A percentile compares a stretch with the other conserved stretches of the same genome.
Evolutionary conservation across 1,140 invertebrate species (phyloP).

Genomic region (Chlorops oryzae): DNA sequence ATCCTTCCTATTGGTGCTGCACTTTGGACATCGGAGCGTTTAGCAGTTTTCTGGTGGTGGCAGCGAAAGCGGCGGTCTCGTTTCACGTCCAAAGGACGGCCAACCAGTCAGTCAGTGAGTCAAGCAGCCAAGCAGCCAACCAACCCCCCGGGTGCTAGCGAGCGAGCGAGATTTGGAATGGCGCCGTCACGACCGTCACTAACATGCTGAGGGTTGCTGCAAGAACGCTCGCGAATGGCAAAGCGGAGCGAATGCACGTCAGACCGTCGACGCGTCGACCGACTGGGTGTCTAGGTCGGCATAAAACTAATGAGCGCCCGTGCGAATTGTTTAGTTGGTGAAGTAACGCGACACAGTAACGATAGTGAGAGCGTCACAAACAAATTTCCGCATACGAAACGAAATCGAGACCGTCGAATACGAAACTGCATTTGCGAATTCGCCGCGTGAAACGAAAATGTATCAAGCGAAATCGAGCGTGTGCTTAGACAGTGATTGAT

Average conservation of each 20-base stretch:
- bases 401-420: neutral
- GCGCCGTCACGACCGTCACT: conserved; percentile 45
- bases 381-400: neutral
- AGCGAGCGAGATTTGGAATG: conserved; percentile 38
- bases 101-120: too few relatives aligned
- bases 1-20: conserved; percentile 14
- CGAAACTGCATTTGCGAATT: too few relatives aligned
- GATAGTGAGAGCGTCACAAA: neutral
- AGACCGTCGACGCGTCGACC: neutral
- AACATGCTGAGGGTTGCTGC: conserved; percentile 45
- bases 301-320: conserved; percentile 42
- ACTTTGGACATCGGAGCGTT: neutral
- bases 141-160: conserved; percentile 1
- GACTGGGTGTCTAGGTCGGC: conserved; percentile 3
- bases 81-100: too few relatives aligned
- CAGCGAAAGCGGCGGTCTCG: neutral
- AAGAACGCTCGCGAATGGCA: conserved; percentile 15
- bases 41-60: neutral
- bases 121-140: conserved; percentile 6
- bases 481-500: too few relatives aligned
- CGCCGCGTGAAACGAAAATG: too few relatives aligned
- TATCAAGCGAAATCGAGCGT: too few relatives aligned
- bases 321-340: conserved; percentile 42
- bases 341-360: conserved; percentile 35
- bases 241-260: neutral